Base-by-base conservation (phyloP, 1,140 invertebrate genomes). In the Chlorops oryzae region DNA sequence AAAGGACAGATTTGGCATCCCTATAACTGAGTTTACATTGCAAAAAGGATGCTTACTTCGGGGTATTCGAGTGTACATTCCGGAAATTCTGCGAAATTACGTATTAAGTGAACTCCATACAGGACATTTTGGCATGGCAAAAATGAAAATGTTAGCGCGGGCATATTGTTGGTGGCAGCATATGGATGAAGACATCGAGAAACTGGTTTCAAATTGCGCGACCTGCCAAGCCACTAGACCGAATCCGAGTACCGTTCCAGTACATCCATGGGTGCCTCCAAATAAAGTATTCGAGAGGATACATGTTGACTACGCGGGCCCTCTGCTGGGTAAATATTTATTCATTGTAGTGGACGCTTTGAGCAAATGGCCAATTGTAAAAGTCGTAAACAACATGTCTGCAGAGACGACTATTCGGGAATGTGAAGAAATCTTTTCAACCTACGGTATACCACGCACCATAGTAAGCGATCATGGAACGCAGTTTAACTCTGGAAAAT, bases 101-200 rank as follows among this genome's bases (percentile, higher is more conserved):
- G n/a, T n/a, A n/a, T n/a, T n/a, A n/a, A 21, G 7, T 37, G 28
- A 59, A 28, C 32, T 63, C 24, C 73, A 77, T 56, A 34, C 45
- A 22, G 58, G 48, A 17, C 74, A 77, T 56, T 56, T 66, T 35
- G 76, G 74, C 5, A 62, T 74, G 5, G 75, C 73, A 66, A 79
- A 78, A 57, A 46, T 55, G 5, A n/a, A n/a, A n/a, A n/a, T n/a
- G n/a, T 43, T 75, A 13, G 75, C 74, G 7, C 32, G 73, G 38
- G 57, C 47, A 24, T 66, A 72, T 50, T 52, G 70, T 23, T 77
- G 64, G 62, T 77, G 72, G 70, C 63, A 59, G 9, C 53, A 57
- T 12, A 62, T 78, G 6, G 69, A 77, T 55, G 45, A 40, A 15
- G 63, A 75, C 13, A 74, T 78, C 22, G 58, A 62, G 42, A 7